Percentiles rank a stretch among this genome's conserved stretches.
phyloP scores from a whole-genome alignment of 2,888 invertebrate species.

The Eupithecia dodoneata region DNA sequence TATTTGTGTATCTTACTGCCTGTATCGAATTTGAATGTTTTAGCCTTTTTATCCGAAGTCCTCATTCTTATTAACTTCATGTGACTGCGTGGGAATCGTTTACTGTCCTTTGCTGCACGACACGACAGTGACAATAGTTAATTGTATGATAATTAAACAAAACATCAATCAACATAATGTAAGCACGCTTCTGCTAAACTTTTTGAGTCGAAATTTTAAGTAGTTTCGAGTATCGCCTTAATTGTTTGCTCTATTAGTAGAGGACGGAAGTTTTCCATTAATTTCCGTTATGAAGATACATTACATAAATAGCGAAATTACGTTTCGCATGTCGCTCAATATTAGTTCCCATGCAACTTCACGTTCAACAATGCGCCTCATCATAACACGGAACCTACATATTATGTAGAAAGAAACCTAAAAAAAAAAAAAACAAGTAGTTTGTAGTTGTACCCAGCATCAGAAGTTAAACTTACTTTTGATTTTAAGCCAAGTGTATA shows the following conservation, averaged over 20 bases:
- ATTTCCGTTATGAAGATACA: constrained; percentile 18
- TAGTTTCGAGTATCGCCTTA: neutral
- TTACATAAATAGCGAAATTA: constrained; percentile 39
- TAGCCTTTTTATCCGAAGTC: constrained; percentile 82
- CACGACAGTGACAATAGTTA: constrained; percentile 55
- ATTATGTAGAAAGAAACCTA: constrained; percentile 26
- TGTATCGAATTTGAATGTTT: constrained; percentile 86
- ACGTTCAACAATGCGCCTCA: constrained; percentile 38
- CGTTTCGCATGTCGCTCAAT: constrained; percentile 35
- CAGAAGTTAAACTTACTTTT: constrained; percentile 91
- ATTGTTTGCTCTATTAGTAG: constrained; percentile 15
- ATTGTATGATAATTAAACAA: constrained; percentile 40
- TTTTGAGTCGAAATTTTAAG: neutral
- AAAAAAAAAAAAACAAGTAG: too few species aligned
- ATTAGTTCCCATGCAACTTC: constrained; percentile 42
- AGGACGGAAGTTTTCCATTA: constrained; percentile 20
- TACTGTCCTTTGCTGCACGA: constrained; percentile 76
- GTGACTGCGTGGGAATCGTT: constrained; percentile 83
- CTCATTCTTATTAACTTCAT: constrained; percentile 87
- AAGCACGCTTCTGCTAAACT: neutral
- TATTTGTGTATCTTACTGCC: constrained; percentile 78
- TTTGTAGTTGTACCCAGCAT: neutral
- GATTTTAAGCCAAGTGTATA: constrained; percentile 96
- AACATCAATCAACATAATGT: constrained; percentile 4
- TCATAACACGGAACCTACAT: constrained; percentile 38